Conservation (phyloP, 53 echinoderm and acorn worm genomes). For the Antedon mediterranea region DNA sequence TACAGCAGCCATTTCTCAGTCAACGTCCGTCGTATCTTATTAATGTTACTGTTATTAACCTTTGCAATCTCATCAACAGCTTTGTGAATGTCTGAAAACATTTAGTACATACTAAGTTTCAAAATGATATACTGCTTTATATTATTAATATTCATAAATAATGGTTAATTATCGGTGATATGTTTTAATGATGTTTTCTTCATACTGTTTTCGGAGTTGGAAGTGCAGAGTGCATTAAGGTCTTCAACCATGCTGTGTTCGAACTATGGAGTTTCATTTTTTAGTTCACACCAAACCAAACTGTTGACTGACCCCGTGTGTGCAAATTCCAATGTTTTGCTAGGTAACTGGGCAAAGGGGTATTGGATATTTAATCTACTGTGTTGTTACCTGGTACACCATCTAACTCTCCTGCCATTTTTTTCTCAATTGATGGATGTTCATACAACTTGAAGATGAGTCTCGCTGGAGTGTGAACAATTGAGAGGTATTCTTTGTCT, state of each 20-base stretch:
- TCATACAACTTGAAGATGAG: constrained; percentile 61
- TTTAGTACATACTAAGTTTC: no score
- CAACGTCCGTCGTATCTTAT: constrained; percentile 53
- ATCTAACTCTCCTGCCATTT: constrained; percentile 19
- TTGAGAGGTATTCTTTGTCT: constrained; percentile 21
- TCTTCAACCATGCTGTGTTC: no score
- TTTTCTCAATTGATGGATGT: constrained; percentile 43
- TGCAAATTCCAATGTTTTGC: constrained; percentile 14
- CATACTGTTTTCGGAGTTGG: no score
- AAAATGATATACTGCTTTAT: no score
- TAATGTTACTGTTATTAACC: constrained; percentile 53
- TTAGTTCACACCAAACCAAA: no score
- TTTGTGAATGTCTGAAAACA: constrained; percentile 51
- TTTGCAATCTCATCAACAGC: constrained; percentile 56
- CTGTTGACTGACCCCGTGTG: constrained; percentile 19
- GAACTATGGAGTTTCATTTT: no score
- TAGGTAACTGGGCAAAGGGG: no score
- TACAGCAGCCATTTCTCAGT: constrained; percentile 62
- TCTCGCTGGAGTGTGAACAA: constrained; percentile 45
- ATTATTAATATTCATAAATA: no score
- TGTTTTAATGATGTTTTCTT: no score
- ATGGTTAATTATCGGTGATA: no score
- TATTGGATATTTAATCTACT: constrained; percentile 4
- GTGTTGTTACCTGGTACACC: constrained; percentile 34
- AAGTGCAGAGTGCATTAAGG: no score